A percentile compares a stretch with the other conserved stretches of the same genome.
These are phyloP conservation scores for Saguinus imperator DNA, from an alignment of 2,113 vertebrate species.

Conservation along the genomic window DNA sequence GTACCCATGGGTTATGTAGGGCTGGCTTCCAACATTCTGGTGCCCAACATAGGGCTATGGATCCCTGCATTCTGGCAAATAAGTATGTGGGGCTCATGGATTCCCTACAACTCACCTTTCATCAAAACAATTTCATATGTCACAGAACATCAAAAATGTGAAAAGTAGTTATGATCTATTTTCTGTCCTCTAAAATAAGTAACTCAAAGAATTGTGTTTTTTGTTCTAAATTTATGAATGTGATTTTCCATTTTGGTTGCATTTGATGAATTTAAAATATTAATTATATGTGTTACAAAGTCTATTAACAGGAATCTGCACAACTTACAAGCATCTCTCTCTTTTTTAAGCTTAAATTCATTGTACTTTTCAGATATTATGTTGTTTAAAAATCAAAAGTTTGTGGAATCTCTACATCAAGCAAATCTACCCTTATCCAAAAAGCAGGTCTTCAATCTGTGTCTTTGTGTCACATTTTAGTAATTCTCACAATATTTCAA, in stretches of 20 bases:
- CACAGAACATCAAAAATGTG: not conserved
- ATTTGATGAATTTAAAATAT: not conserved
- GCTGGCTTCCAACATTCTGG: no score
- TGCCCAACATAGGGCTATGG: no score
- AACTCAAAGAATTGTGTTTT: not conserved
- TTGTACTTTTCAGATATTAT: not conserved
- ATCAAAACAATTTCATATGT: not conserved
- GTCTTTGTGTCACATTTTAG: not conserved
- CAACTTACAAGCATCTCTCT: not conserved
- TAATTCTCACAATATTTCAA: not conserved
- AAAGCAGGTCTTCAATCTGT: not conserved
- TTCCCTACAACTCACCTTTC: not conserved
- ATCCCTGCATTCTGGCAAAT: no score
- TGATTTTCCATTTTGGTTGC: not conserved
- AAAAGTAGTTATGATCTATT: not conserved
- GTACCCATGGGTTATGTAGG: no score
- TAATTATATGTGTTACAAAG: not conserved
- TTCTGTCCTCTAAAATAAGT: not conserved
- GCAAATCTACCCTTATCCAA: not conserved
- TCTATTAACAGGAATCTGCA: not conserved
- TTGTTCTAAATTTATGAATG: not conserved
- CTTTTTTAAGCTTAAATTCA: not conserved
- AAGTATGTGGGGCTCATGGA: no score
- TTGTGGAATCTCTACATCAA: not conserved
- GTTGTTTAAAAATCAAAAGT: not conserved